Evolutionary conservation across 2,113 vertebrate genomes (phyloP), one percentile per base, ranked within the genome.

Genomic region (Monarcha castaneiventris): DNA sequence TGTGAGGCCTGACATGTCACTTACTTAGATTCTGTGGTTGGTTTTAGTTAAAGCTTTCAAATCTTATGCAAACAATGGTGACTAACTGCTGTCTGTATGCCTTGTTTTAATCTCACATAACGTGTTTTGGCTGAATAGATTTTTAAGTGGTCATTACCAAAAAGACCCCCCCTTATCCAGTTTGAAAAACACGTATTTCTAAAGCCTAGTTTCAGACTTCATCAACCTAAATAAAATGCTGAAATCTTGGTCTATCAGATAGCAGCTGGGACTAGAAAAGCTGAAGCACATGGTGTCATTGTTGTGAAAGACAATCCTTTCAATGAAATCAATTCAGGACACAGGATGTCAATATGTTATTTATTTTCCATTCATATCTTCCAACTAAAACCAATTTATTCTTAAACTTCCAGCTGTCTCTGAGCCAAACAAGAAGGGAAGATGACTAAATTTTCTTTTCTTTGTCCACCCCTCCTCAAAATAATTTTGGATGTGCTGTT

Each of bases 81-180:
- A 52, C 22, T 63, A 58, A 51, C 23, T 88, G 58, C 32, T 61
- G 13, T 48, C 25, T 51, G 3, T 35, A 21, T 51, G 25, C 14
- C 30, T 41, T 71, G 35, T 43, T 84, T 20, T 58, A 44, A 86
- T 80, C 8, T 66, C 46, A 20, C 1, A 1, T 68, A 32, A 61
- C 29, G 71, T 87, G 8, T 37, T 88, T 49, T n/a, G 20, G 11
- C 13, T 84, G 30, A 67, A 81, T 19, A 63, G 55, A 59, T 94
- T 81, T 77, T 81, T 55, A 86, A 67, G 13, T 1, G 3, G 22
- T 76, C 32, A 32, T 62, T 29, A 46, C 2, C 6, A 35, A 62
- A 37, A 32, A 41, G 4, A 15, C 13, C 22, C 20, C 1, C 2
- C 6, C 4, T 9, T 8, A 37, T 21, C 22, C 6, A 27, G 0